Evolutionary conservation across 2,888 invertebrate species (phyloP).

Genomic region (Dasysyrphus tricinctus): DNA sequence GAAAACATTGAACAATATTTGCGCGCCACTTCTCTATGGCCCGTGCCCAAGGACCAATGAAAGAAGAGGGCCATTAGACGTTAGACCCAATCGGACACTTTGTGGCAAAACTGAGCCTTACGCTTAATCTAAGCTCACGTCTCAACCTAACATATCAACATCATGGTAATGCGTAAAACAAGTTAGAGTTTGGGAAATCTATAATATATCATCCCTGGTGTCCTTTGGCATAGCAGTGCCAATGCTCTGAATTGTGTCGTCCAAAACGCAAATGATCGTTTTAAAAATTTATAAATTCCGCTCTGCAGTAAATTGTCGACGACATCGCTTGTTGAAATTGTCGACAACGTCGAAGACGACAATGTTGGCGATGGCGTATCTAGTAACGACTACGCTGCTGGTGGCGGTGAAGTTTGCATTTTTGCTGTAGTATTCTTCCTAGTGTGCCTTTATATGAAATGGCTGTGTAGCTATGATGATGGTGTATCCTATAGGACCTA

Average conservation of each 20-base stretch:
- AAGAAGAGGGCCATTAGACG: too few relatives aligned
- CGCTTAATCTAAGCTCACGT: too few relatives aligned
- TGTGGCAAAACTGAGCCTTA: too few relatives aligned
- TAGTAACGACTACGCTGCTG: too few relatives aligned
- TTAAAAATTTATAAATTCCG: slow-evolving; percentile 74
- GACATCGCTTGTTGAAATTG: slow-evolving; percentile 43
- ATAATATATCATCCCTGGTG: slow-evolving; percentile 16
- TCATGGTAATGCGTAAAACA: neutral
- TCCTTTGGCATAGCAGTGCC: neutral
- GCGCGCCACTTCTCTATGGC: too few relatives aligned
- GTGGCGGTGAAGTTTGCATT: neutral
- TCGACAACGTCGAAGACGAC: slow-evolving; percentile 43
- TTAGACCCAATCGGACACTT: too few relatives aligned
- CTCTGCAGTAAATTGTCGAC: slow-evolving; percentile 73
- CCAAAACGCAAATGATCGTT: slow-evolving; percentile 73
- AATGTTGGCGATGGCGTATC: neutral
- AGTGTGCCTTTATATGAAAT: too few relatives aligned
- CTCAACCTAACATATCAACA: too few relatives aligned
- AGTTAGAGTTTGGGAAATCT: neutral
- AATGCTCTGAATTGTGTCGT: slow-evolving; percentile 52
- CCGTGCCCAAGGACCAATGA: too few relatives aligned
- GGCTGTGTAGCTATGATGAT: too few relatives aligned
- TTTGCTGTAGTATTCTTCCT: neutral
- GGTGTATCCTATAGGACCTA: neutral
- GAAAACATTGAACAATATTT: too few relatives aligned